phyloP scores from a whole-genome alignment of 2,797 vertebrate species.

The Potorous gilbertii region DNA sequence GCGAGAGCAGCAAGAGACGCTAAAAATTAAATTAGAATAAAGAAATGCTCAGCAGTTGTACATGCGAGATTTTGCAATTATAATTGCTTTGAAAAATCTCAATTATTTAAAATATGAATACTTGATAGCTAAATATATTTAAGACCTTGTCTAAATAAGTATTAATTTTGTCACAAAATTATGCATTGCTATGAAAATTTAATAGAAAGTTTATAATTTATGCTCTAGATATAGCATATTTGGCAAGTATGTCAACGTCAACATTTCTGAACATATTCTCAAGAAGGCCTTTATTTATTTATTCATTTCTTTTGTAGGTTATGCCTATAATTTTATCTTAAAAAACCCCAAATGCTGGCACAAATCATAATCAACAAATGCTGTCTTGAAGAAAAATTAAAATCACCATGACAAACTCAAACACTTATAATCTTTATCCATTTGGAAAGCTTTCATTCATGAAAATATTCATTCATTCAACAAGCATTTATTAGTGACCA shows the following conservation, averaged over 20 bases:
- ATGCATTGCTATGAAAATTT: conserved; percentile 51
- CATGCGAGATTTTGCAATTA: conserved; percentile 55
- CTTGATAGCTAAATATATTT: conserved; percentile 48
- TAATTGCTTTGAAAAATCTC: conserved; percentile 50
- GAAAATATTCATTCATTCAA: neutral
- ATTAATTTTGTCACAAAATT: conserved; percentile 20
- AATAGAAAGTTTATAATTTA: conserved; percentile 21
- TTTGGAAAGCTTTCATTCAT: neutral
- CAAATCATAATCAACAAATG: neutral
- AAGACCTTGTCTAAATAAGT: conserved; percentile 28
- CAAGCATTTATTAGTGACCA: neutral
- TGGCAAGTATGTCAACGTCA: conserved; percentile 25
- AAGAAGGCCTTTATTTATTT: conserved; percentile 26
- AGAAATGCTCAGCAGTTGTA: conserved; percentile 59
- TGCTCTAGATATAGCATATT: conserved; percentile 38
- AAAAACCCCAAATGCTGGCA: neutral
- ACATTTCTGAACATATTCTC: conserved; percentile 23
- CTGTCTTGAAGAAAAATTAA: neutral
- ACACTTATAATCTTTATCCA: neutral
- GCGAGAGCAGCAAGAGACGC: conserved; percentile 54
- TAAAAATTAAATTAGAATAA: conserved; percentile 46
- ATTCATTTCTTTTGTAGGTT: neutral
- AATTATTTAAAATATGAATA: conserved; percentile 63
- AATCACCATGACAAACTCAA: neutral
- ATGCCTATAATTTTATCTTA: neutral